These are phyloP conservation scores for Folsomia manolachei DNA, from an alignment of 2,888 invertebrate genomes.

Conservation along the genomic window DNA sequence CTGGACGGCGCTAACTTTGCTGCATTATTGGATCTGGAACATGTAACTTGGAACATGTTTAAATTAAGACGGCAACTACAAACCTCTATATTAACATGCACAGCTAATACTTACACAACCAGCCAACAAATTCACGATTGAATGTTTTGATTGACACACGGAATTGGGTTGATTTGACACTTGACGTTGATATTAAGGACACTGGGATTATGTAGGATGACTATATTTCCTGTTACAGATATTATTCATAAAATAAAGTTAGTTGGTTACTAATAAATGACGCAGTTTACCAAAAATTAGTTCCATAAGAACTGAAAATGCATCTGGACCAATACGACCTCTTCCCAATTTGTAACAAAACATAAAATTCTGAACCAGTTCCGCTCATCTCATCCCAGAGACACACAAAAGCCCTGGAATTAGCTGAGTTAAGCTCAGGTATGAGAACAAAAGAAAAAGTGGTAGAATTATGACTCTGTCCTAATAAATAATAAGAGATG, in stretches of 20 bases:
- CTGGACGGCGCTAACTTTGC: background rate
- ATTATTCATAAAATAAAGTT: no score
- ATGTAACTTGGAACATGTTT: background rate
- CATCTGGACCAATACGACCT: no score
- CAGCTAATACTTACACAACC: no score
- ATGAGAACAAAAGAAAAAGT: slow-evolving; percentile 1
- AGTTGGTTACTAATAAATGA: no score
- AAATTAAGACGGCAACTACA: background rate
- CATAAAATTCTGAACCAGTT: background rate
- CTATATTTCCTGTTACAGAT: no score
- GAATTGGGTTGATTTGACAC: background rate
- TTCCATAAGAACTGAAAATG: no score
- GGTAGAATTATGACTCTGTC: slow-evolving; percentile 6
- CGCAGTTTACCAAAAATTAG: no score
- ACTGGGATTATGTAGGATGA: no score
- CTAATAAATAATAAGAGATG: slow-evolving; percentile 3
- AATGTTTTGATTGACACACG: background rate
- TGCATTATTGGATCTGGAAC: background rate
- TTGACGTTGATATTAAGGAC: slow-evolving; percentile 2
- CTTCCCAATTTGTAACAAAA: no score
- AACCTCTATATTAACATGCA: background rate
- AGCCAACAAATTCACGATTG: no score
- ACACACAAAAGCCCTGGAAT: no score
- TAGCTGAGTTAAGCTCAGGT: background rate
- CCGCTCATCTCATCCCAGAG: background rate